Base-by-base conservation (phyloP, 2,113 vertebrate genomes). In the Notarius lentiginosus region DNA sequence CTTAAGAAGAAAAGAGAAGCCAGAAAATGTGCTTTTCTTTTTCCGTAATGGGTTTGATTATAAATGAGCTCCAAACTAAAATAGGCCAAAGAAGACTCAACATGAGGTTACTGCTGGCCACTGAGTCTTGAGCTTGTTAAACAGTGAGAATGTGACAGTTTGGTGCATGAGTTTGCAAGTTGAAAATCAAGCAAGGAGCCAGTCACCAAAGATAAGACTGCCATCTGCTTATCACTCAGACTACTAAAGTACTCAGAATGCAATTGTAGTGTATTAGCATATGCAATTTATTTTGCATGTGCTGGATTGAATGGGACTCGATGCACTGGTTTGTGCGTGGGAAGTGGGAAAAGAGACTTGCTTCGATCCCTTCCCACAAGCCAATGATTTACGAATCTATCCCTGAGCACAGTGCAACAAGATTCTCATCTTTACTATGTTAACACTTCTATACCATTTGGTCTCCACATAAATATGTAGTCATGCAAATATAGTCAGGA, bases 81-180 rank as follows among this genome's bases (percentile, higher is more conserved):
- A 27, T 55, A 24, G 5, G 51, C 49, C n/a, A 55, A 27, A 55
- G 51, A 79, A 79, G 24, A 55, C 51, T 55, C 27, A 79, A 55
- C n/a, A 79, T 27, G 75, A 79, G 51, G 75, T 79, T 24, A 55
- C 1, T 79, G 24, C 14, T 55, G 51, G 24, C 14, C 51, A 17
- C 17, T 79, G 51, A 55, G 51, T 79, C 41, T 8, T 8, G 75
- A 79, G 51, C 51, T 79, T 51, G 70, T 76, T 76, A 76, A 76
- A 76, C 73, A 76, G 49, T 12, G 2, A 12, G 73, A 76, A 76
- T 11, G 12, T 24, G 47, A 75, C 72, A 49, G 72, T 12, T 75
- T 47, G 70, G 34, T 73, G 17, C 17, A 73, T 73, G 20, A 18
- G 72, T 49, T 49, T 75, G 17, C 41, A 75, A 5, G 41, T 41